Evolutionary conservation across 2,888 invertebrate genomes (phyloP), one percentile per base, ranked within the genome.

Genomic region (Apamea sordens): DNA sequence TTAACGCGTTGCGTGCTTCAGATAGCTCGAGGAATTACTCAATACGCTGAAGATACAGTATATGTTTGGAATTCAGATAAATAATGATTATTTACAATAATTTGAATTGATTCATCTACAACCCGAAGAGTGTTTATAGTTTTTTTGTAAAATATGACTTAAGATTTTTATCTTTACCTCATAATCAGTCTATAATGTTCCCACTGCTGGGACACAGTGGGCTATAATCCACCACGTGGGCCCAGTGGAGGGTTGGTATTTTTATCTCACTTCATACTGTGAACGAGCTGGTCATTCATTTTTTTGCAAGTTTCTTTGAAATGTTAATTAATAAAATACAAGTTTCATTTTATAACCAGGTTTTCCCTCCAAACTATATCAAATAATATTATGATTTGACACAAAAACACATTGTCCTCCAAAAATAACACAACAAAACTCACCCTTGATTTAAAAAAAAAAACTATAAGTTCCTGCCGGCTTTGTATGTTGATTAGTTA

Each of bases 1-100:
- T 89, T 81, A 80, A 77, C 83, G 77, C 79, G 73, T 82, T 76
- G 89, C 89, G 82, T 89, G 87, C 89, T 84, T 89, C 80, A 84
- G 80, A 89, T 89, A 80, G 77, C 88, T 87, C 75, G 73, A 79
- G 78, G 81, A 88, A 89, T 89, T 88, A 88, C 85, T 89, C 78
- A 84, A 86, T 88, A 86, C 64, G 63, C 53, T 69, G 73, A 65
- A 61, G 50, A 56, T 82, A n/a, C n/a, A 85, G 87, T 86, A 88
- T 77, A 83, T 69, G 73, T 0, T 24, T 24, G 4, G 13, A 61
- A 65, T 47, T 76, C 11, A 82, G 83, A 87, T 77, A 77, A 80
- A 73, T 24, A 36, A 59, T 59, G 10, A 44, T 10, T 56, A 47
- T 24, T 32, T 15, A 21, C 6, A 36, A 15, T 47, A 41, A 13